Conservation (phyloP, 2,888 invertebrate species). For the Trichogramma evanescens region DNA sequence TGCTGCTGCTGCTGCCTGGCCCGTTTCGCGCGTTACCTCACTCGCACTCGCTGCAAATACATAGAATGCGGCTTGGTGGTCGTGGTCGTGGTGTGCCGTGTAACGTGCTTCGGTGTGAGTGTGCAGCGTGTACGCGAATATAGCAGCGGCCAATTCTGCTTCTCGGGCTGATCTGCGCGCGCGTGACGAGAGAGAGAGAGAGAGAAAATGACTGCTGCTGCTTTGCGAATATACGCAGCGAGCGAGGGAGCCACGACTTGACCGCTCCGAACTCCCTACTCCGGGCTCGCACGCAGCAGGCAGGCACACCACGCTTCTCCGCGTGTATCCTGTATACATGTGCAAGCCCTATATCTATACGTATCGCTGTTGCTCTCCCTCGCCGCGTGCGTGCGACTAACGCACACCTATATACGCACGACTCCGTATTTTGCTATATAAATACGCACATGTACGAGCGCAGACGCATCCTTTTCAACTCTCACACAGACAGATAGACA, state of each 20-base stretch:
- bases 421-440: no score
- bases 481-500: no score
- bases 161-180: constrained; percentile 14
- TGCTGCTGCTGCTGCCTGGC: neutral
- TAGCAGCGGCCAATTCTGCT: no score
- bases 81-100: neutral
- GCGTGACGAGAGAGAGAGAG: constrained; percentile 5
- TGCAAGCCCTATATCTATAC: no score
- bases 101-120: neutral
- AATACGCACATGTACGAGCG: no score
- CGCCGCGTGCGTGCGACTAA: no score
- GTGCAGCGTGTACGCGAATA: neutral
- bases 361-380: no score
- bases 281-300: neutral
- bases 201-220: neutral
- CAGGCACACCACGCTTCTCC: neutral
- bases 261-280: neutral
- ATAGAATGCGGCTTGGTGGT: neutral
- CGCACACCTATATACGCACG: no score
- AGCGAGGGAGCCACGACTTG: constrained; percentile 1
- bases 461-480: no score
- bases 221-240: neutral
- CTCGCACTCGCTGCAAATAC: neutral
- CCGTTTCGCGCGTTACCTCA: neutral
- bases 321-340: no score